A percentile compares a stretch with the other conserved stretches of the same genome.
Evolutionary conservation across 1,140 invertebrate species (phyloP).

Genomic region (Tribolium castaneum): DNA sequence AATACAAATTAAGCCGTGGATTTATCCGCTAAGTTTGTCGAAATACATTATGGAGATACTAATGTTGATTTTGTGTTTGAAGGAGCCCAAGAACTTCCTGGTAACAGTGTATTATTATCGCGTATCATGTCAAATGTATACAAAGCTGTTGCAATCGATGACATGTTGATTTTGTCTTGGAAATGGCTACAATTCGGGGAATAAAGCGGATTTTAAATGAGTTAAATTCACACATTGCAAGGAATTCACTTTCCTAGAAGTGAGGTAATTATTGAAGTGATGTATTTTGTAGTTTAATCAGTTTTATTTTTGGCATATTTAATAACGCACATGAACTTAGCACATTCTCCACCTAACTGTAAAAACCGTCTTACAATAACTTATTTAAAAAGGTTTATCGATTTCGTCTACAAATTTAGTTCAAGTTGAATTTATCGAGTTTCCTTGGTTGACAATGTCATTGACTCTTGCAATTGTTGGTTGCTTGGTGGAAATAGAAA

Average conservation of each 20-base stretch:
- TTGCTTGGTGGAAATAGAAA: neutral
- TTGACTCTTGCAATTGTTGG: neutral
- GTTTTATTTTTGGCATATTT: neutral
- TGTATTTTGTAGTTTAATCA: neutral
- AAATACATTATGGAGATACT: neutral
- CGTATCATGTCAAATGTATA: neutral
- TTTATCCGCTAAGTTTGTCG: neutral
- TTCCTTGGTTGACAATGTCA: neutral
- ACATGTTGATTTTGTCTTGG: neutral
- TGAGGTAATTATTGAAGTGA: neutral
- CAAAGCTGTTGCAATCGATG: neutral
- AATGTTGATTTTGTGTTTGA: neutral
- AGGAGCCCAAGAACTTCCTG: neutral
- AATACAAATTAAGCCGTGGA: neutral
- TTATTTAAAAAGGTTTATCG: neutral
- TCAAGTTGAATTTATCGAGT: neutral
- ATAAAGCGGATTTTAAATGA: neutral
- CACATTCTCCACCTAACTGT: too few species aligned
- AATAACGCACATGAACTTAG: neutral
- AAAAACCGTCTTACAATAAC: too few species aligned
- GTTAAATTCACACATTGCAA: neutral
- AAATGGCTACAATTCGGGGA: neutral
- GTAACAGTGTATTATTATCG: neutral
- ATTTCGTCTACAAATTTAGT: neutral
- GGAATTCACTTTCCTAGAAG: neutral